phyloP scores from a whole-genome alignment of 53 echinoderm and acorn worm species.

The Paracentrotus lividus region DNA sequence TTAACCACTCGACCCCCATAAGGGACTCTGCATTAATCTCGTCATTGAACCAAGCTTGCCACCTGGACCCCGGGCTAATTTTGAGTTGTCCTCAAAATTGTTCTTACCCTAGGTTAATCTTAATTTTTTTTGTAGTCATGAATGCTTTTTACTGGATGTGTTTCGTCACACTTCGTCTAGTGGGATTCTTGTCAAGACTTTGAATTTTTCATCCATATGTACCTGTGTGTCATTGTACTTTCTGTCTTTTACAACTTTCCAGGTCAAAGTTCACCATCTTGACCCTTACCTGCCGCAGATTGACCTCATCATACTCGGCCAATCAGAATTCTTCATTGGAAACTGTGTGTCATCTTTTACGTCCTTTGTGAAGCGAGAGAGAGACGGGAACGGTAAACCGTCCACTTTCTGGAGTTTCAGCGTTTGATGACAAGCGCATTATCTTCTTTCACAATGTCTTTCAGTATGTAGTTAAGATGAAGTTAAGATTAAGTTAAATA shows the following conservation, averaged over 20 bases:
- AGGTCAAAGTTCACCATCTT: slow-evolving; percentile 84
- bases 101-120: too few relatives aligned
- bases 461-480: background rate
- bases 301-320: slow-evolving; percentile 81
- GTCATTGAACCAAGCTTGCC: too few relatives aligned
- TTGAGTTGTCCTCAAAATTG: too few relatives aligned
- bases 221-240: background rate
- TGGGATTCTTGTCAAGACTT: too few relatives aligned
- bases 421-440: slow-evolving; percentile 29
- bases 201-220: too few relatives aligned
- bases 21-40: too few relatives aligned
- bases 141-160: too few relatives aligned
- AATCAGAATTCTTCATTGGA: slow-evolving; percentile 89
- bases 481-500: too few relatives aligned
- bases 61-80: too few relatives aligned
- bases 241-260: background rate
- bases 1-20: too few relatives aligned
- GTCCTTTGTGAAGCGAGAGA: slow-evolving; percentile 82
- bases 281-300: slow-evolving; percentile 76
- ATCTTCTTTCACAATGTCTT: background rate
- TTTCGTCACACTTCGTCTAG: too few relatives aligned
- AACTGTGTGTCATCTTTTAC: slow-evolving; percentile 85
- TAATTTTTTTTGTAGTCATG: too few relatives aligned
- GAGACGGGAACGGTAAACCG: slow-evolving; percentile 75
- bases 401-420: slow-evolving; percentile 83